A percentile compares a stretch with the other conserved stretches of the same genome.
Evolutionary conservation across 2,797 vertebrate genomes (phyloP).

Genomic region (Aphelocoma californica): DNA sequence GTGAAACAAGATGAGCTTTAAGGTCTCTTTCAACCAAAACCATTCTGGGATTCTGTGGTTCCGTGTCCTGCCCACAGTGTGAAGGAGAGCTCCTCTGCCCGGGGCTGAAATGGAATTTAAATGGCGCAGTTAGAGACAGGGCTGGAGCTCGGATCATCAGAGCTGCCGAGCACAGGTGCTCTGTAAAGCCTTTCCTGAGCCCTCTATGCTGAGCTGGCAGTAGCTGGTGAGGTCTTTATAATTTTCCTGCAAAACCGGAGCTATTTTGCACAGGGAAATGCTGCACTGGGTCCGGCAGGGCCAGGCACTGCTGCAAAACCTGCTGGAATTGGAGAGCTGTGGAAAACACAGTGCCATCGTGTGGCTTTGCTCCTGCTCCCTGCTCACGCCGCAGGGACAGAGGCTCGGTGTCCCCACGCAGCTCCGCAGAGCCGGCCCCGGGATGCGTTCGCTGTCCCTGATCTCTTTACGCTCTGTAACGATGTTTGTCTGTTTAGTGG

Average conservation of each 20-base stretch:
- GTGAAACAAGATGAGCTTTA: neutral
- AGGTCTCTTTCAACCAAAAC: neutral
- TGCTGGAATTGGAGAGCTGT: rapidly evolving
- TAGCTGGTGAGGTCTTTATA: rapidly evolving
- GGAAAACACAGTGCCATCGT: neutral
- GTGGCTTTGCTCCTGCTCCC: neutral
- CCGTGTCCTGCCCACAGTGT: neutral
- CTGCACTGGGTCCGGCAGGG: neutral
- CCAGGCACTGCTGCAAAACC: neutral
- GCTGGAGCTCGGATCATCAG: neutral
- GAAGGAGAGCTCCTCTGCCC: neutral
- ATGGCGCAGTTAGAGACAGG: neutral
- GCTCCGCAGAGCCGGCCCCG: rapidly evolving
- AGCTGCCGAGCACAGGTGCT: neutral
- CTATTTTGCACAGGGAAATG: rapidly evolving
- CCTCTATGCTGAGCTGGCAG: neutral
- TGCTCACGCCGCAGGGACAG: neutral
- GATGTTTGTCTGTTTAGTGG: neutral
- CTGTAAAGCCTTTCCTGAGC: neutral
- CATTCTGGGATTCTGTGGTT: neutral
- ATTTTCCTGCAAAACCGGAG: neutral
- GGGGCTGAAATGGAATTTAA: neutral
- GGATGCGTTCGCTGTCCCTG: neutral
- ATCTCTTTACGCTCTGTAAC: neutral
- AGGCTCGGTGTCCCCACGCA: neutral